Evolutionary conservation across 1,140 invertebrate genomes (phyloP).

Genomic region (Drosophila azteca): DNA sequence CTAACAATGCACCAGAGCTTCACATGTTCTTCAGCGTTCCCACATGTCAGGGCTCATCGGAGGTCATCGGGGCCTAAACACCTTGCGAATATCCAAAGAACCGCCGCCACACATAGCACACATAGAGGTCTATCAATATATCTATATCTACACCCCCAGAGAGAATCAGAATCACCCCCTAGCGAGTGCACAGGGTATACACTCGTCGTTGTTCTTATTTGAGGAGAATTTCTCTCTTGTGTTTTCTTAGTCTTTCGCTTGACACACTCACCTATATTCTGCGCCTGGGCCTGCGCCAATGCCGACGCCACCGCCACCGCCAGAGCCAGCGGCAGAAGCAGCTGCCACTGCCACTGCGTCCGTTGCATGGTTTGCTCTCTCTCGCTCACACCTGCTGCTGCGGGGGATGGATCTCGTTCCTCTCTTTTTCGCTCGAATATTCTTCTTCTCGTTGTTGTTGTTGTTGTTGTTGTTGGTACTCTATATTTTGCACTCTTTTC

Average conservation of each 20-base stretch:
- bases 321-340: constrained; percentile 34
- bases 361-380: constrained; percentile 65
- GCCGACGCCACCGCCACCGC: constrained; percentile 29
- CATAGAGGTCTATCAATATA: no score
- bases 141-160: no score
- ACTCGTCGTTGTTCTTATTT: constrained; percentile 13
- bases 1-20: neutral
- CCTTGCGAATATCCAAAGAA: no score
- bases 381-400: constrained; percentile 35
- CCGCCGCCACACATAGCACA: no score
- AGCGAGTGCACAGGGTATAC: constrained; percentile 19
- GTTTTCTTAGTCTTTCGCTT: constrained; percentile 66
- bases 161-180: neutral
- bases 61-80: no score
- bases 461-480: constrained; percentile 8
- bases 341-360: constrained; percentile 55
- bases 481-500: constrained; percentile 39
- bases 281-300: constrained; percentile 58
- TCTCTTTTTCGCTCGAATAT: constrained; percentile 18
- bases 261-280: constrained; percentile 81
- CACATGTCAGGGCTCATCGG: constrained; percentile 37
- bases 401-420: neutral
- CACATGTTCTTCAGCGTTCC: constrained; percentile 3
- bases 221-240: constrained; percentile 28
- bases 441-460: neutral